Percentiles rank a stretch among this genome's conserved stretches.
These are phyloP conservation scores for Megalops cyprinoides DNA, from an alignment of 2,797 vertebrate species.

Conservation along the genomic window DNA sequence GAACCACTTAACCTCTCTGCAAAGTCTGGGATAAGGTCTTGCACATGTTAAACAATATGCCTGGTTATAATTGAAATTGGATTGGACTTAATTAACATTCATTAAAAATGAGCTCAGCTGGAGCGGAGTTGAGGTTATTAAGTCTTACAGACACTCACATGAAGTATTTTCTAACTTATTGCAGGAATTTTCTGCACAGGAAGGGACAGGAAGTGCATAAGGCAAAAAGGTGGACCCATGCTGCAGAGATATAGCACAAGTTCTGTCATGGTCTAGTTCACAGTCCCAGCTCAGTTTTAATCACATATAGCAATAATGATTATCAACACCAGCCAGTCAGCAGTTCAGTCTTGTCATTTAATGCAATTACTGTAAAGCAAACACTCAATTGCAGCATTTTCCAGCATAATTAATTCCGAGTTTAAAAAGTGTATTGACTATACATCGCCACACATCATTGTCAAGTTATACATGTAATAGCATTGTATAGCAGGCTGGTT, in stretches of 20 bases:
- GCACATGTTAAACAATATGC: constrained; percentile 23
- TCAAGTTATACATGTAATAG: too few relatives aligned
- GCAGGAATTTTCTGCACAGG: neutral
- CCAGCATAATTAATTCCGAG: too few relatives aligned
- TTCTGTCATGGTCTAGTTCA: neutral
- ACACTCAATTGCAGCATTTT: too few relatives aligned
- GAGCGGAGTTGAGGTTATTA: constrained; percentile 23
- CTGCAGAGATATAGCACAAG: neutral
- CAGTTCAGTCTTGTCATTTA: too few relatives aligned
- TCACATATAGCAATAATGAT: too few relatives aligned
- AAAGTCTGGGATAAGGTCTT: constrained; percentile 13
- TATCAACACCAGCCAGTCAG: too few relatives aligned
- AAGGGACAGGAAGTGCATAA: neutral
- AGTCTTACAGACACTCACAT: constrained; percentile 21
- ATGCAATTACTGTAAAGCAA: too few relatives aligned
- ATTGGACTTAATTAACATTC: constrained; percentile 29
- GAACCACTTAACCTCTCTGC: constrained; percentile 1
- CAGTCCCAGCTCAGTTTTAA: neutral
- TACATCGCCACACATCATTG: too few relatives aligned
- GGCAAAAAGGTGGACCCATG: neutral
- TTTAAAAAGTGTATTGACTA: too few relatives aligned
- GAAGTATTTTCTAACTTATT: constrained; percentile 8
- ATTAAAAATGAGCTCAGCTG: constrained; percentile 26
- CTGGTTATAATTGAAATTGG: constrained; percentile 26
- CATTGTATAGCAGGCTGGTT: too few relatives aligned